Base-by-base conservation (phyloP, 2,797 vertebrate genomes). In the Avahi laniger region DNA sequence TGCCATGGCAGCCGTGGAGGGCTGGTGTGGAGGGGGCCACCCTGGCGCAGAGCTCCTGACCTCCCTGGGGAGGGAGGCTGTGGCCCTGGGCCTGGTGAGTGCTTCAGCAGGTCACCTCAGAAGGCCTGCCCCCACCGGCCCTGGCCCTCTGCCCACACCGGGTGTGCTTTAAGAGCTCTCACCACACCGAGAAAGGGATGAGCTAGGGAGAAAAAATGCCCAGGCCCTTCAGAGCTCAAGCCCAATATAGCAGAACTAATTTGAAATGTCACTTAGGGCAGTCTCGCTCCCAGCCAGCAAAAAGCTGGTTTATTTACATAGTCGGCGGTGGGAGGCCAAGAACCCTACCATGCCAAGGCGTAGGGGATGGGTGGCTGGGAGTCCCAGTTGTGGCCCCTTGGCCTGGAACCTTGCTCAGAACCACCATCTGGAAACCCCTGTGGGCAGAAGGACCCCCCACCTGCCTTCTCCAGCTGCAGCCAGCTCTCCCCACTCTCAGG, bases 231-330 rank as follows among this genome's bases (percentile, higher is more conserved):
- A 98, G 98, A 98, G 98, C 98, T 93, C 92, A 97, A 94, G 97
- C 96, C 95, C 98, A 98, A 96, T 0, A 61, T 97, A 98, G 98
- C 98, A 98, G 98, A 98, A 99, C 98, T 99, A 98, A 99, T 99
- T 98, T 98, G 98, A 98, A 98, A 98, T 98, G 98, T 98, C 98
- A 98, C 96, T 7, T 72, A 98, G 98, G 98, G 98, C 98, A 98
- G 98, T 97, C 98, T 97, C 0, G 0, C 98, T 98, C 98, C 98
- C 98, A 96, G 97, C 95, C 98, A 98, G 90, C 92, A 75, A 98
- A 97, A 97, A 96, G 96, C 50, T 26, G 97, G 92, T 98, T 98
- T 98, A 98, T 98, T 98, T 98, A 98, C 98, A 98, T 96, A 98
- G 98, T 82, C 24, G 0, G 94, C 73, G 88, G 93, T 98, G 98